Percentiles rank a stretch among this genome's conserved stretches.
These are phyloP conservation scores for Hydrozoanthus gracilis DNA, from an alignment of 92 coral and sea anemone species.

Conservation along the genomic window DNA sequence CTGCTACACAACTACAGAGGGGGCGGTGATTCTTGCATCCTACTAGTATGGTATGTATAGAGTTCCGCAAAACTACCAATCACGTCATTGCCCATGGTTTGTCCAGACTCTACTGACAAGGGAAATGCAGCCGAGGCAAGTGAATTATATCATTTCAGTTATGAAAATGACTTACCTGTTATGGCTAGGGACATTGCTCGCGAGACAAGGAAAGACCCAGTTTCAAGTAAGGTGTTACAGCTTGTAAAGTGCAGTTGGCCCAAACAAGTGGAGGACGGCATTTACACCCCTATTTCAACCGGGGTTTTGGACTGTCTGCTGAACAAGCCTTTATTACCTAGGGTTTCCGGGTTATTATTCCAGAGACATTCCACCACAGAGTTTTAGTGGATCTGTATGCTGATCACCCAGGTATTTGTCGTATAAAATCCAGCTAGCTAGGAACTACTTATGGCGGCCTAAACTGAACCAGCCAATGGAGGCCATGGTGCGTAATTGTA, in stretches of 20 bases:
- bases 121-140: slow-evolving; percentile 1
- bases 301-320: slow-evolving; percentile 18
- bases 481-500: background rate
- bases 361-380: background rate
- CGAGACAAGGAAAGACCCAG: slow-evolving; percentile 27
- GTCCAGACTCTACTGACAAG: slow-evolving; percentile 11
- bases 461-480: slow-evolving; percentile 3
- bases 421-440: slow-evolving; percentile 5
- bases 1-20: slow-evolving; percentile 8
- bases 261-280: background rate
- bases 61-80: background rate
- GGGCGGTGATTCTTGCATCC: slow-evolving; percentile 15
- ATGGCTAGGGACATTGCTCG: background rate
- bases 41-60: background rate
- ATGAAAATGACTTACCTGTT: slow-evolving; percentile 11
- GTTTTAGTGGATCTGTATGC: slow-evolving; percentile 32
- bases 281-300: slow-evolving; percentile 4
- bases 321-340: slow-evolving; percentile 26
- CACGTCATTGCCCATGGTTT: slow-evolving; percentile 1
- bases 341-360: slow-evolving; percentile 25
- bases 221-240: background rate
- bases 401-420: slow-evolving; percentile 22
- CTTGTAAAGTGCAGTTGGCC: slow-evolving; percentile 32
- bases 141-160: slow-evolving; percentile 12
- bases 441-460: slow-evolving; percentile 40